These are phyloP conservation scores for Ardeotis arabs DNA, from an alignment of 2,113 vertebrate species.

Conservation along the genomic window DNA sequence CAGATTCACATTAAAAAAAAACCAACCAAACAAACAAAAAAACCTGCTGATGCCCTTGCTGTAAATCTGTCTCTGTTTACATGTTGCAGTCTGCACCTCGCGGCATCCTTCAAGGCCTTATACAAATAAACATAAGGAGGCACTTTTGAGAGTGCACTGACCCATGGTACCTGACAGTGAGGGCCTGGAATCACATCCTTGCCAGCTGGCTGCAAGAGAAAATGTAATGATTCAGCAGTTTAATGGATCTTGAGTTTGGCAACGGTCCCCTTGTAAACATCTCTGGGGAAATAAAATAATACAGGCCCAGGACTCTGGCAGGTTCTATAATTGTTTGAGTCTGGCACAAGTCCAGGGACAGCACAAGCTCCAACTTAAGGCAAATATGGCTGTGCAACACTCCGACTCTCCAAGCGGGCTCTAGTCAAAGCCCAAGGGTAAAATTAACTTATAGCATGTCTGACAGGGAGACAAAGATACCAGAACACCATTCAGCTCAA, in stretches of 20 bases:
- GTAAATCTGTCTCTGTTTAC: constrained; percentile 40
- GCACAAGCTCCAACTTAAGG: constrained; percentile 21
- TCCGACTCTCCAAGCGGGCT: not conserved
- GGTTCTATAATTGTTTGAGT: constrained; percentile 64
- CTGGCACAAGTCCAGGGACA: constrained; percentile 60
- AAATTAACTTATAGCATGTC: not conserved
- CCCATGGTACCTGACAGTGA: constrained; percentile 56
- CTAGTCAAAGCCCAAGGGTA: not conserved
- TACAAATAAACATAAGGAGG: constrained; percentile 65
- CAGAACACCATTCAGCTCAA: not conserved
- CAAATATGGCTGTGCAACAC: not conserved
- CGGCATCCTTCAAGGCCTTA: constrained; percentile 60
- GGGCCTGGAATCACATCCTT: constrained; percentile 36
- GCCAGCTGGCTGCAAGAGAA: constrained; percentile 65
- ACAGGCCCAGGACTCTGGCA: constrained; percentile 44
- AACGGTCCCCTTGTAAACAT: constrained; percentile 17
- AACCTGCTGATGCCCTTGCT: not conserved
- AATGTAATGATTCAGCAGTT: constrained; percentile 74
- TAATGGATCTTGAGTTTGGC: constrained; percentile 69
- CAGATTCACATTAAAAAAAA: not conserved
- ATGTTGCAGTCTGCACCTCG: constrained; percentile 20
- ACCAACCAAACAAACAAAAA: not conserved
- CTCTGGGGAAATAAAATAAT: constrained; percentile 70
- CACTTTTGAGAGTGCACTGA: constrained; percentile 38
- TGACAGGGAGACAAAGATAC: constrained; percentile 7